Evolutionary conservation across 2,888 invertebrate genomes (phyloP).

Genomic region (Stenurella melanura): DNA sequence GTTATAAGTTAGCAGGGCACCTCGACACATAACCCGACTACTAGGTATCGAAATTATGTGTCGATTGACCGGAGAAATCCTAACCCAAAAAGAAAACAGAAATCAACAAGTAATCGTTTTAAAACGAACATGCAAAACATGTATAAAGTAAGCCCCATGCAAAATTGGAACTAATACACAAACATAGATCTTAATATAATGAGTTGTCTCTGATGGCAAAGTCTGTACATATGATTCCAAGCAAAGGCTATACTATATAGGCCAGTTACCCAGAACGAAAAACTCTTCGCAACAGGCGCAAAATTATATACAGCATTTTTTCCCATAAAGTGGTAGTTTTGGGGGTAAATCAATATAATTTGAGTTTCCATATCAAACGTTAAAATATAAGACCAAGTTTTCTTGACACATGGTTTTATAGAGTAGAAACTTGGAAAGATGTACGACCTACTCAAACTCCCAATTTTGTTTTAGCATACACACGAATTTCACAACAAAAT

Average conservation of each 20-base stretch:
- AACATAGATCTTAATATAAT: slow-evolving; percentile 59
- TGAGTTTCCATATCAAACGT: too few species aligned
- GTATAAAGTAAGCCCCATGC: slow-evolving; percentile 69
- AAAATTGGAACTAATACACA: slow-evolving; percentile 66
- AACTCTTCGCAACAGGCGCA: too few species aligned
- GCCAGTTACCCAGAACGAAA: too few species aligned
- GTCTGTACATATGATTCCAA: slow-evolving; percentile 41
- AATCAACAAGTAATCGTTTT: slow-evolving; percentile 35
- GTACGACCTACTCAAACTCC: too few species aligned
- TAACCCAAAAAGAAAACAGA: slow-evolving; percentile 72
- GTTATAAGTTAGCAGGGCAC: slow-evolving; percentile 22
- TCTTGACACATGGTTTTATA: too few species aligned
- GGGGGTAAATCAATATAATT: too few species aligned
- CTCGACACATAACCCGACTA: slow-evolving; percentile 18
- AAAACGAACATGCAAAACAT: slow-evolving; percentile 66
- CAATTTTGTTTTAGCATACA: too few species aligned
- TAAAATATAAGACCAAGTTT: too few species aligned
- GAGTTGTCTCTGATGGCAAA: slow-evolving; percentile 39
- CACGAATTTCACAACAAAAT: too few species aligned
- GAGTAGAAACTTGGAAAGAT: too few species aligned
- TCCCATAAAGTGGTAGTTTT: too few species aligned
- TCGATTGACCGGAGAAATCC: slow-evolving; percentile 58
- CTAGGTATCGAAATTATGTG: slow-evolving; percentile 4
- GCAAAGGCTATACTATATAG: background rate
- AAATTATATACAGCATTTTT: too few species aligned